Base-by-base conservation (phyloP, 1,140 invertebrate species). In the Drosophila ironensis region DNA sequence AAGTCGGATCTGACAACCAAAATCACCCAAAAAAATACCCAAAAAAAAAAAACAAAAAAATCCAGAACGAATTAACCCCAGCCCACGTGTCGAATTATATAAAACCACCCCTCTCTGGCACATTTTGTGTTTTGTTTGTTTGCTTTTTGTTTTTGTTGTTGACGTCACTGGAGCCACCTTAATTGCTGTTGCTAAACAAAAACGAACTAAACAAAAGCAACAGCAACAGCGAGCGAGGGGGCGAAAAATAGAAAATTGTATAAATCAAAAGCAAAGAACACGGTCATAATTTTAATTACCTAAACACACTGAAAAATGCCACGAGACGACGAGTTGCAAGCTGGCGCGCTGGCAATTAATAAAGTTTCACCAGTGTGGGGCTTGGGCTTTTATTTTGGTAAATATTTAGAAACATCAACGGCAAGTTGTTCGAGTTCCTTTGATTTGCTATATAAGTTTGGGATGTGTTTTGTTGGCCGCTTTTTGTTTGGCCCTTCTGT, bases 241-340 rank as follows among this genome's bases (percentile, higher is more conserved):
- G n/a, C n/a, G n/a, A n/a, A n/a, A n/a, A n/a, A n/a, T n/a, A n/a
- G n/a, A 44, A 20, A 44, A 11, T 11, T 33, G 24, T 22, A 35
- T 61, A 61, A 63, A 38, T 61, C 59, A 60, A 63, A 61, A 63
- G 59, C 33, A 63, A 63, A 63, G 56, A 63, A 59, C 57, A 72
- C 25, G 78, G 63, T 28, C 59, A 82, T 66, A 82, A 71, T 78
- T 82, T 86, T 67, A 82, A 82, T 82, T 78, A 82, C 80, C 78
- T 70, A 82, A 82, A 82, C 73, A 82, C 84, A 77, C 73, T 64
- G 51, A 72, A 61, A 30, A 12, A 11, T n/a, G n/a, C 2, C 27
- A 28, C 1, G 40, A 25, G 66, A 57, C 50, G 71, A 81, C 56
- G n/a, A n/a, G n/a, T n/a, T 75, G 44, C 11, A 72, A 81, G 76